Base-by-base conservation (phyloP, 1,140 invertebrate genomes). In the Platyscapa corneri region DNA sequence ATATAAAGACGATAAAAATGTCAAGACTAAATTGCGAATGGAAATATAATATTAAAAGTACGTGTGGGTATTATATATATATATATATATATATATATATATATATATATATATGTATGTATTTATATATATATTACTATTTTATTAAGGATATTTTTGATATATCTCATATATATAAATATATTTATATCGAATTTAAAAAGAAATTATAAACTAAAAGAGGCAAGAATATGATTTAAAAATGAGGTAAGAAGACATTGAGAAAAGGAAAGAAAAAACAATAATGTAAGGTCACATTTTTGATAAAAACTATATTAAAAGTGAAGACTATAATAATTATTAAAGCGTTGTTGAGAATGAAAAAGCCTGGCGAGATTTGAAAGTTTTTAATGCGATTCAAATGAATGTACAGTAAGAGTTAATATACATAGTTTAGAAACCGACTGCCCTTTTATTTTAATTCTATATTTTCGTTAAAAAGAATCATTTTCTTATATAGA, bases 81-180 rank as follows among this genome's bases (percentile, higher is more conserved):
- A 90, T 86, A 92, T 90, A 91, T 91, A 87, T 93, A 93, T 93
- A 46, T 46, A 91, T 92, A 92, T 91, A 90, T 90, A 90, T 89
- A 91, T 91, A 90, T 87, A 87, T 92, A 88, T 92, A 92, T 90
- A 91, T 92, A n/a, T 87, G 88, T 88, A 80, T 86, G 89, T 92
- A 92, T 89, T 88, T 75, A 83, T 77, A 82, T 82, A 82, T 90
- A 90, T 86, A 92, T 90, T 91, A 90, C 86, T 93, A 93, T 93
- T 93, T 93, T 93, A 93, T 82, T 92, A 92, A 92, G 92, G 89
- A 93, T 93, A 93, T 93, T 93, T 93, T 93, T 93, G 91, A 93
- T 93, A 93, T 93, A 92, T 89, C 89, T 93, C 12, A 46, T 46
- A 91, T 92, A 92, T 91, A 90, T 90, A 90, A 89, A 91, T 91